Base-by-base conservation (phyloP, 2,113 vertebrate genomes). In the Ophthalmolycus amberensis region DNA sequence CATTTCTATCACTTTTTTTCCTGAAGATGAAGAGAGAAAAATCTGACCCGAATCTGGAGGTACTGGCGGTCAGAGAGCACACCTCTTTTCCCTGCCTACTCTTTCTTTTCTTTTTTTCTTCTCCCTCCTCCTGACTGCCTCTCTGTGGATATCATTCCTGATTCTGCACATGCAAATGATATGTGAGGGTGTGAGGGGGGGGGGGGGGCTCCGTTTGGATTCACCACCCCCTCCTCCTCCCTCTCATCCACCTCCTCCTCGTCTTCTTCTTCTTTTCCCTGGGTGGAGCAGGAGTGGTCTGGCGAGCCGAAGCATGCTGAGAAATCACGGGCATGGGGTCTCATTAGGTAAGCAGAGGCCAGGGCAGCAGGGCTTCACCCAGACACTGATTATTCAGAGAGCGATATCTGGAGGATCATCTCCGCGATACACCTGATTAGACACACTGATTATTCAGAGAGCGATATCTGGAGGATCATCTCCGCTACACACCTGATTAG, bases 321-420 rank as follows among this genome's bases (percentile, higher is more conserved):
- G 91, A 91, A 82, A 90, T 88, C 90, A 76, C 71, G 86, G 89
- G 91, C 91, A 93, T 90, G 87, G 91, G 92, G 93, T 94, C 93
- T 94, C 92, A 94, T 95, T 95, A 95, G 94, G 91, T 93, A 94
- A 93, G 93, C 91, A 85, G 88, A 93, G 94, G 89, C 90, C 91
- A 84, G 84, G 90, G 85, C 90, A 92, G 89, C 84, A 79, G 82
- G 88, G 85, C 82, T 88, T 91, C 83, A 85, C 75, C 69, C 50
- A 90, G 88, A 84, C 90, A 44, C 77, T 89, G 84, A 93, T 92
- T 93, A 94, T 93, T 94, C 90, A 89, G 76, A 83, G 82, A 82
- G 85, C 72, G 60, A 79, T 89, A 90, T 87, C 89, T 88, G 81
- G 89, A 91, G 80, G 62, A 77, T 86, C 80, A 79, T 67, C 71